Evolutionary conservation across 2,888 invertebrate species (phyloP).

Genomic region (Aspidiotus rigidus): DNA sequence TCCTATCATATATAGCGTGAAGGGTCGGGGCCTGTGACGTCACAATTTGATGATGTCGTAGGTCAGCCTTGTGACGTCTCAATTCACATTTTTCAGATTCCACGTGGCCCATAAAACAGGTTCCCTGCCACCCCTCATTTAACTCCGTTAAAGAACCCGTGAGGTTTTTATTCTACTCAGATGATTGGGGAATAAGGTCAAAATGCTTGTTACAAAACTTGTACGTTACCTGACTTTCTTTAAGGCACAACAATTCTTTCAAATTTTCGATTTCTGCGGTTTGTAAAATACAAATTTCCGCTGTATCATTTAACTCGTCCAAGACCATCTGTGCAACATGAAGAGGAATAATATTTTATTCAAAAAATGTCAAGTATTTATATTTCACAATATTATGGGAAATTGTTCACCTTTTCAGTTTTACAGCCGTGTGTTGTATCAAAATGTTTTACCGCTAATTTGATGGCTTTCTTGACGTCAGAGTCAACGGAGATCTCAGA

Average conservation of each 20-base stretch:
- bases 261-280: slow-evolving; percentile 22
- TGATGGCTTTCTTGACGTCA: slow-evolving; percentile 60
- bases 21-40: no score
- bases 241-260: slow-evolving; percentile 4
- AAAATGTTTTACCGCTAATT: slow-evolving; percentile 52
- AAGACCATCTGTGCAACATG: slow-evolving; percentile 22
- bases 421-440: slow-evolving; percentile 41
- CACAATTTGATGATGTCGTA: no score
- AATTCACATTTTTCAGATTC: no score
- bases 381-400: neutral
- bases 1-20: no score
- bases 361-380: neutral
- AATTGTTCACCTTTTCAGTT: slow-evolving; percentile 31
- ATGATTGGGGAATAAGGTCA: no score
- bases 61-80: no score
- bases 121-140: no score
- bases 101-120: no score
- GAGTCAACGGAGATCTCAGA: slow-evolving; percentile 50
- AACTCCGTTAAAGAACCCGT: no score
- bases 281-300: slow-evolving; percentile 25
- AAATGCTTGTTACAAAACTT: neutral
- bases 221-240: slow-evolving; percentile 5
- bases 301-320: slow-evolving; percentile 17
- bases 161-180: no score
- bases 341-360: neutral